Evolutionary conservation across 2,113 vertebrate species (phyloP).

Genomic region (Sinocyclocheilus maitianheensis): DNA sequence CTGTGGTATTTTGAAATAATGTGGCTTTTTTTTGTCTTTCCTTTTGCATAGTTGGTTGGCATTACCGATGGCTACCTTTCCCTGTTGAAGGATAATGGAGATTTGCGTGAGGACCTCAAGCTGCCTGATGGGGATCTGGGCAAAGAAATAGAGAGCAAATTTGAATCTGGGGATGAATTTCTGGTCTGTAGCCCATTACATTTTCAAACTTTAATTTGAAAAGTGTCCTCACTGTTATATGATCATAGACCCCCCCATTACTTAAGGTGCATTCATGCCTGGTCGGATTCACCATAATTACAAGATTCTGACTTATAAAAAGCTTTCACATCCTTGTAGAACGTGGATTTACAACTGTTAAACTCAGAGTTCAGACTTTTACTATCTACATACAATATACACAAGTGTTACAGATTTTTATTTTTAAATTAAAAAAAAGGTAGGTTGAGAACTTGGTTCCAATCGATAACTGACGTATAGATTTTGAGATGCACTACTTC

Average conservation of each 20-base stretch:
- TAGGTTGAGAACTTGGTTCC: neutral
- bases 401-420: neutral
- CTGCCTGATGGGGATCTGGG: conserved; percentile 86
- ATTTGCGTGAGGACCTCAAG: conserved; percentile 87
- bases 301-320: too few species aligned
- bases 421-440: neutral
- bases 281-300: neutral
- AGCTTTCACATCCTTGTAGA: neutral
- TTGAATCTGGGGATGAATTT: conserved; percentile 81
- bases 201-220: neutral
- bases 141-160: conserved; percentile 84
- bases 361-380: neutral
- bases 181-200: conserved; percentile 70
- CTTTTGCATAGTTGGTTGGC: conserved; percentile 75
- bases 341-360: neutral
- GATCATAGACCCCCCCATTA: too few species aligned
- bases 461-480: too few species aligned
- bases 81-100: conserved; percentile 85
- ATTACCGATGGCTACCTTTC: conserved; percentile 83
- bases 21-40: neutral
- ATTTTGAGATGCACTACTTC: neutral
- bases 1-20: neutral
- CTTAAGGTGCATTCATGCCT: neutral
- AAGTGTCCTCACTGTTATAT: neutral
- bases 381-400: neutral